These are phyloP conservation scores for Mionectes macconnelli DNA, from an alignment of 2,113 vertebrate species.

Conservation along the genomic window DNA sequence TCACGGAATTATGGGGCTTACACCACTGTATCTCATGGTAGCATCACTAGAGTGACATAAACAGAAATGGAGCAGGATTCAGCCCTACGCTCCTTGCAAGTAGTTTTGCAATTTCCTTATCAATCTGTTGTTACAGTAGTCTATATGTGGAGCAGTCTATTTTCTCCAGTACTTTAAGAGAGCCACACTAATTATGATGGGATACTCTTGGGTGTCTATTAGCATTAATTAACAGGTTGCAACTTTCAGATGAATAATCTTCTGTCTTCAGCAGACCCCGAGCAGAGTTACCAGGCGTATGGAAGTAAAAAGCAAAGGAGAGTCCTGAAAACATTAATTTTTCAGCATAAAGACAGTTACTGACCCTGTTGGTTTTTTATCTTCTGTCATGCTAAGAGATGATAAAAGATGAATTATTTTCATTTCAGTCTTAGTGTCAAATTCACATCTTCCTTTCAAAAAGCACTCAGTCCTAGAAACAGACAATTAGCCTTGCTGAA, in stretches of 20 bases:
- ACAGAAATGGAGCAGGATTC: not conserved
- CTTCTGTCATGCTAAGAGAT: not conserved
- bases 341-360: not conserved
- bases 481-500: slow-evolving; percentile 8
- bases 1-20: not conserved
- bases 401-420: not conserved
- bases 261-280: not conserved
- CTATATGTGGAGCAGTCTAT: not conserved
- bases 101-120: not conserved
- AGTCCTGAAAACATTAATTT: not conserved
- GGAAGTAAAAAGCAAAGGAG: not conserved
- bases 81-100: not conserved
- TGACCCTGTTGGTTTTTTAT: not conserved
- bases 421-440: not conserved
- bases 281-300: not conserved
- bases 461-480: not conserved
- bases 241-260: slow-evolving; percentile 28
- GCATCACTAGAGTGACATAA: not conserved
- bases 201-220: slow-evolving; percentile 16
- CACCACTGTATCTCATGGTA: not conserved
- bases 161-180: not conserved
- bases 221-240: slow-evolving; percentile 41
- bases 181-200: slow-evolving; percentile 1
- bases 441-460: not conserved
- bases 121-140: not conserved